These are phyloP conservation scores for Synchiropus splendidus DNA, from an alignment of 2,113 vertebrate species.

Conservation along the genomic window DNA sequence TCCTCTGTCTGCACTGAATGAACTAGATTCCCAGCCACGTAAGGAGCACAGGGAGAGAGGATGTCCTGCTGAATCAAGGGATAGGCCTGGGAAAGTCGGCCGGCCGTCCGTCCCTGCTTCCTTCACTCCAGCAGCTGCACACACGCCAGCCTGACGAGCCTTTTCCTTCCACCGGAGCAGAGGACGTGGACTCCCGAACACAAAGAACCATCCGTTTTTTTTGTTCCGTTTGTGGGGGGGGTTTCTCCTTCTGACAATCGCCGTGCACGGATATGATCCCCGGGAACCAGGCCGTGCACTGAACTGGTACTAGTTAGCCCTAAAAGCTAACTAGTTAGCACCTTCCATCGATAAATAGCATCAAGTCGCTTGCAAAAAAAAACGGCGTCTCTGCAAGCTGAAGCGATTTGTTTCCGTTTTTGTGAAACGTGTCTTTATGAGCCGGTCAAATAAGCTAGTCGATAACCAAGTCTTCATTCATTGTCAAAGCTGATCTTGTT, in stretches of 20 bases:
- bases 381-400: slow-evolving; percentile 5
- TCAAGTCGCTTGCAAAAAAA: too few species aligned
- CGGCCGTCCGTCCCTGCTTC: slow-evolving; percentile 60
- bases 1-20: slow-evolving; percentile 55
- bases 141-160: slow-evolving; percentile 14
- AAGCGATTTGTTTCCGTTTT: slow-evolving; percentile 39
- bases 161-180: slow-evolving; percentile 33
- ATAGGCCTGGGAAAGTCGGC: slow-evolving; percentile 68
- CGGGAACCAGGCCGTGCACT: slow-evolving; percentile 62
- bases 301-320: slow-evolving; percentile 48
- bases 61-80: slow-evolving; percentile 74
- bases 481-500: slow-evolving; percentile 45
- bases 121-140: slow-evolving; percentile 45
- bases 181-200: slow-evolving; percentile 41
- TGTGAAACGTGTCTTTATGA: slow-evolving; percentile 43
- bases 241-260: slow-evolving; percentile 46
- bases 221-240: slow-evolving; percentile 30
- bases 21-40: slow-evolving; percentile 76
- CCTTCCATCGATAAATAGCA: slow-evolving; percentile 28
- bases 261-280: slow-evolving; percentile 58
- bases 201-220: slow-evolving; percentile 35
- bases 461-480: slow-evolving; percentile 42
- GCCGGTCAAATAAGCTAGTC: slow-evolving; percentile 50
- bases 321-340: slow-evolving; percentile 52
- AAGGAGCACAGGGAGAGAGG: slow-evolving; percentile 74